These are phyloP conservation scores for Nezara viridula DNA, from an alignment of 2,888 invertebrate species.

Conservation along the genomic window DNA sequence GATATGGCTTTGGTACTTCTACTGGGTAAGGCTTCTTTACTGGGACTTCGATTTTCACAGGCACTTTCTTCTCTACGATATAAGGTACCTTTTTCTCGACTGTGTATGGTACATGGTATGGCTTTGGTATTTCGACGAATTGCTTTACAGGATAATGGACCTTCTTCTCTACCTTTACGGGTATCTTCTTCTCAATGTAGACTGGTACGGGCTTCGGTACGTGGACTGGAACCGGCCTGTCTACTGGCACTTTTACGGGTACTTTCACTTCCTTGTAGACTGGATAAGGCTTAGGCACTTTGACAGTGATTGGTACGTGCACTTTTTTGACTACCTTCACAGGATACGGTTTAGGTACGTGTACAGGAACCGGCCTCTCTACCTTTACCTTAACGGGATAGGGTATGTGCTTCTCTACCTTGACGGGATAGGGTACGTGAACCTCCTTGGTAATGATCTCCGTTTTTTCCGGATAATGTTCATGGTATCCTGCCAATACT, in stretches of 20 bases:
- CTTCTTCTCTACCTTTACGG: conserved; percentile 62
- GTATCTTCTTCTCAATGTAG: conserved; percentile 64
- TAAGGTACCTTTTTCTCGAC: conserved; percentile 64
- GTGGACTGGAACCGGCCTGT: conserved; percentile 66
- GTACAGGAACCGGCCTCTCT: conserved; percentile 66
- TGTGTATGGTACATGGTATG: conserved; percentile 63
- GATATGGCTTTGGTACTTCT: conserved; percentile 64
- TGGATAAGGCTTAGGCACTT: conserved; percentile 66
- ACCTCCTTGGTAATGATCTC: conserved; percentile 65
- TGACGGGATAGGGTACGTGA: conserved; percentile 66
- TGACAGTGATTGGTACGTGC: conserved; percentile 66
- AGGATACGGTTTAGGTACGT: conserved; percentile 66
- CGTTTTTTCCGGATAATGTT: conserved; percentile 59
- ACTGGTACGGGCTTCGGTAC: conserved; percentile 66
- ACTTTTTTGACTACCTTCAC: conserved; percentile 66
- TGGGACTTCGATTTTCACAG: conserved; percentile 60
- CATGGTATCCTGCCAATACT: conserved; percentile 2
- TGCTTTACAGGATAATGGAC: conserved; percentile 64
- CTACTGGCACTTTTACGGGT: conserved; percentile 65
- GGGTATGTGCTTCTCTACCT: conserved; percentile 66
- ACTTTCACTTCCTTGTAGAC: conserved; percentile 66
- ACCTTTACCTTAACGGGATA: conserved; percentile 66
- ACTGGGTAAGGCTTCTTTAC: conserved; percentile 65
- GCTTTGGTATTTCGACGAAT: conserved; percentile 62
- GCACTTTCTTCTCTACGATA: conserved; percentile 59